phyloP scores from a whole-genome alignment of 2,888 invertebrate genomes.

The Agrenia bidenticulata region DNA sequence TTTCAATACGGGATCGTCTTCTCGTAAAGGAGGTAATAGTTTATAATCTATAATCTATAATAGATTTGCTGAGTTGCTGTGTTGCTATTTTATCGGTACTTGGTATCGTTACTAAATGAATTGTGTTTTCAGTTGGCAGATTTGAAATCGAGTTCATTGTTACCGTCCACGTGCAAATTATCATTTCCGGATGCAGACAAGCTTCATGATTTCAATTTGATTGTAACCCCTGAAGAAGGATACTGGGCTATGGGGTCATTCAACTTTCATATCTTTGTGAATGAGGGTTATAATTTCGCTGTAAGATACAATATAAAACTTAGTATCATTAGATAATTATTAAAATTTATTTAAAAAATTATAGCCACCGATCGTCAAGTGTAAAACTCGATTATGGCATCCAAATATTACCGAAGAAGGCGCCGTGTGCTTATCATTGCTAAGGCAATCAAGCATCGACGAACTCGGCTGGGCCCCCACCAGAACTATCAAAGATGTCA shows the following conservation, averaged over 20 bases:
- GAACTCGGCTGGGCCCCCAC: constrained; percentile 95
- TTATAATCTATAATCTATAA: neutral
- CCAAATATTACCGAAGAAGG: constrained; percentile 93
- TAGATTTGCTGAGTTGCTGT: too few species aligned
- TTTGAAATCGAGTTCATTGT: constrained; percentile 73
- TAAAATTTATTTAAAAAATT: constrained; percentile 52
- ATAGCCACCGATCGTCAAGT: constrained; percentile 88
- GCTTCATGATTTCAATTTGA: constrained; percentile 75
- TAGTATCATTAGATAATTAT: too few species aligned
- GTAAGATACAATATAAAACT: constrained; percentile 59
- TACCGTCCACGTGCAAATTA: constrained; percentile 77
- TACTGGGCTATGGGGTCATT: constrained; percentile 86
- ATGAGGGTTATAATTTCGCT: constrained; percentile 94
- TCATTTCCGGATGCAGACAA: constrained; percentile 79
- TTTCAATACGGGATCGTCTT: constrained; percentile 46
- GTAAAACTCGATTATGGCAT: constrained; percentile 90
- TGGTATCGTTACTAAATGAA: neutral
- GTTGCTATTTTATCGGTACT: too few species aligned
- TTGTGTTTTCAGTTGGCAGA: constrained; percentile 54
- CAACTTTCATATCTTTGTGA: constrained; percentile 79
- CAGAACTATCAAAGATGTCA: constrained; percentile 83
- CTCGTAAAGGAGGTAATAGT: constrained; percentile 47
- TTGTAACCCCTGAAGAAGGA: constrained; percentile 80
- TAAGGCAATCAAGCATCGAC: constrained; percentile 88
- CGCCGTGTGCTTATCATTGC: constrained; percentile 85